These are phyloP conservation scores for Ophioninae sp. DNA, from an alignment of 2,888 invertebrate species.

Conservation along the genomic window DNA sequence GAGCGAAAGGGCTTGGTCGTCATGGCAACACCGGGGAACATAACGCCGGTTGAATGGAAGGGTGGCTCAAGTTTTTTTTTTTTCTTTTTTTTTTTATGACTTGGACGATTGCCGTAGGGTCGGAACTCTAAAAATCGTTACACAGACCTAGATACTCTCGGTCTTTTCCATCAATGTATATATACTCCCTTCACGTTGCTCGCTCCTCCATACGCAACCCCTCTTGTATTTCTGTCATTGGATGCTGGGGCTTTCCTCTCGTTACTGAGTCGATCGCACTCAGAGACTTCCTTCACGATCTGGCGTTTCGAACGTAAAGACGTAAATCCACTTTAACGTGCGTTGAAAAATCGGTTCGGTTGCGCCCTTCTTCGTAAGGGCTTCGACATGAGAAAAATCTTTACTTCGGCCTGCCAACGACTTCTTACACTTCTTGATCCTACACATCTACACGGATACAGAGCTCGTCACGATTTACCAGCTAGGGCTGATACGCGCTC, in stretches of 20 bases:
- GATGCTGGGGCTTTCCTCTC: constrained; percentile 33
- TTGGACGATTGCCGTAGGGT: constrained; percentile 76
- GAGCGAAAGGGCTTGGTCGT: constrained; percentile 75
- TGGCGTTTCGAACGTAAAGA: not conserved
- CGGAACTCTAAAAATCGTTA: constrained; percentile 77
- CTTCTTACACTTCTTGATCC: constrained; percentile 51
- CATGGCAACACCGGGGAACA: constrained; percentile 75
- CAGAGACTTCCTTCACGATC: constrained; percentile 28
- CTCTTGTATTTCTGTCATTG: constrained; percentile 31
- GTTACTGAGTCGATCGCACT: constrained; percentile 42
- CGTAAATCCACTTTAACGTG: not conserved
- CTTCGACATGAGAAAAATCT: constrained; percentile 17
- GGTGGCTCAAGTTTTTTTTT: constrained; percentile 72
- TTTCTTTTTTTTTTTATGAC: constrained; percentile 69
- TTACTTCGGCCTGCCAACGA: constrained; percentile 38
- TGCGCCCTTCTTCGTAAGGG: constrained; percentile 19
- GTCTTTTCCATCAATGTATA: constrained; percentile 41
- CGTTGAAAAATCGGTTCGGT: not conserved
- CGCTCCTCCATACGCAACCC: constrained; percentile 26
- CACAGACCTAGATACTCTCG: constrained; percentile 76
- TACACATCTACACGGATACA: constrained; percentile 1
- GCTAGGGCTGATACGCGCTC: constrained; percentile 15
- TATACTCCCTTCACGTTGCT: constrained; percentile 20
- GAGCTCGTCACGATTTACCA: constrained; percentile 44
- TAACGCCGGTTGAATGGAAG: constrained; percentile 68